phyloP scores from a whole-genome alignment of 2,113 vertebrate species.

The Silurus asotus region DNA sequence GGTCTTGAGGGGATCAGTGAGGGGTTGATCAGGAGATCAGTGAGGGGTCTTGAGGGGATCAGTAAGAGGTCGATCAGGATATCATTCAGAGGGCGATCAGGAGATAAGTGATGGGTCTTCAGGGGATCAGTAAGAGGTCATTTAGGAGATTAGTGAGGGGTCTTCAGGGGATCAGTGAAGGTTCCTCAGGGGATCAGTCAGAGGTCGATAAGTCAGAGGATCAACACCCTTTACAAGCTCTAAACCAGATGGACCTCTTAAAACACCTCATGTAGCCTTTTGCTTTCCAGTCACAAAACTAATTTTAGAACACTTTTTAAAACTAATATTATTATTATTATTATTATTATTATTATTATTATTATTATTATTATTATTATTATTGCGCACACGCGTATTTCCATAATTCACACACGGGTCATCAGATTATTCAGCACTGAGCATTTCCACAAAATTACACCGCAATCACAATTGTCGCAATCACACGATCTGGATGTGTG shows the following conservation, averaged over 20 bases:
- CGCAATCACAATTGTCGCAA: neutral
- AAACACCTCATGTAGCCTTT: neutral
- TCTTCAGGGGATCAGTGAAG: neutral
- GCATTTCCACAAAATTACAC: neutral
- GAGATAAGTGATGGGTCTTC: no score
- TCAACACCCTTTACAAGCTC: neutral
- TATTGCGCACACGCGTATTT: neutral
- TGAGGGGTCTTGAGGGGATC: no score
- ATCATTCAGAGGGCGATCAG: no score
- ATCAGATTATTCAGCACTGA: neutral
- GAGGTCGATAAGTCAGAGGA: conserved; percentile 17
- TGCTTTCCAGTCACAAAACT: conserved; percentile 4
- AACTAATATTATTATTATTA: no score
- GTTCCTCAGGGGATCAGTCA: neutral
- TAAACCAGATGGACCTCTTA: conserved; percentile 5
- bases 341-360: no score
- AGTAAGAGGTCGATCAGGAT: no score
- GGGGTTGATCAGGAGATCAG: no score
- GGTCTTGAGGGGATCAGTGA: no score
- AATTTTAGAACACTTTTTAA: neutral
- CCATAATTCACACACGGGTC: neutral
- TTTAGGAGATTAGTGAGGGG: no score
- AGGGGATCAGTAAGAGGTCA: no score
- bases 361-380: no score
- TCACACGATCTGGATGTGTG: no score